phyloP scores from a whole-genome alignment of 2,113 vertebrate species.

The Centropus unirufus region DNA sequence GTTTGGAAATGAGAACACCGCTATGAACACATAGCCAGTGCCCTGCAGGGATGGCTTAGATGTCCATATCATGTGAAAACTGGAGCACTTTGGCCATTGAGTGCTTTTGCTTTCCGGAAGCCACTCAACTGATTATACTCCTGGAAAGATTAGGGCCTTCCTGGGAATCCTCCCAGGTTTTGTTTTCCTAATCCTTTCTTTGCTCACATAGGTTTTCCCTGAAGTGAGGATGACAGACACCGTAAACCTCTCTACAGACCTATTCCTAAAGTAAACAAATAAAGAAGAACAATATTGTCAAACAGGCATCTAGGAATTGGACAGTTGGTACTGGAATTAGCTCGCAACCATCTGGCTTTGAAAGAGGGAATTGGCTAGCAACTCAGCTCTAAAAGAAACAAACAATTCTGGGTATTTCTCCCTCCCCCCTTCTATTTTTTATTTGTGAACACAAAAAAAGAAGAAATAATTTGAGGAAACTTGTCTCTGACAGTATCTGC shows the following conservation, averaged over 20 bases:
- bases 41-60: background rate
- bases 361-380: slow-evolving; percentile 49
- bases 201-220: background rate
- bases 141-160: background rate
- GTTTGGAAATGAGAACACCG: background rate
- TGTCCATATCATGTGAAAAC: background rate
- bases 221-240: background rate
- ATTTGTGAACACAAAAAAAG: background rate
- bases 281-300: slow-evolving; percentile 53
- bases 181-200: background rate
- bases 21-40: background rate
- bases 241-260: background rate
- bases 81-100: background rate
- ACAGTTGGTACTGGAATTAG: slow-evolving; percentile 46
- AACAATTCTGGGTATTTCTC: background rate
- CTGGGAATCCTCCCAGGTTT: background rate
- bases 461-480: background rate
- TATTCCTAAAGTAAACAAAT: slow-evolving; percentile 51
- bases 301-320: slow-evolving; percentile 58
- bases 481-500: background rate
- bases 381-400: background rate
- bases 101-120: background rate
- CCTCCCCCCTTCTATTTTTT: background rate
- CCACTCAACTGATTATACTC: background rate
- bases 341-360: slow-evolving; percentile 52